Percentiles rank a stretch among this genome's conserved stretches.
These are phyloP conservation scores for Notolabrus celidotus DNA, from an alignment of 2,797 vertebrate genomes.

Conservation along the genomic window DNA sequence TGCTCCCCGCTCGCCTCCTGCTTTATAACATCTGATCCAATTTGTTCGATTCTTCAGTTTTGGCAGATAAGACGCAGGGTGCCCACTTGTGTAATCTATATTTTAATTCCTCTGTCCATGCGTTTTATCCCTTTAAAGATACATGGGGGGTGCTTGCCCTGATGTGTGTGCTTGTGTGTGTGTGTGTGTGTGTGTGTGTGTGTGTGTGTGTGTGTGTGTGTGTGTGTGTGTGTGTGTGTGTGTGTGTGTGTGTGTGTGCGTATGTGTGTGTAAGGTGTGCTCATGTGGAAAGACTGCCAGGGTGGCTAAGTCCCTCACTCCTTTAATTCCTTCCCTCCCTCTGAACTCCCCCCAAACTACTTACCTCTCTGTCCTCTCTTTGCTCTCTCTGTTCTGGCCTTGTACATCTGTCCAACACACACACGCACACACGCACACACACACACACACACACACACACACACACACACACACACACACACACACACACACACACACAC, in stretches of 20 bases:
- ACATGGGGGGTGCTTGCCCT: slow-evolving; percentile 54
- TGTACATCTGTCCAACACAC: slow-evolving; percentile 12
- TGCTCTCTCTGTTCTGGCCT: slow-evolving; percentile 28
- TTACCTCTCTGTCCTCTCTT: slow-evolving; percentile 32
- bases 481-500: slow-evolving; percentile 1
- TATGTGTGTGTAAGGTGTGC: slow-evolving; percentile 75
- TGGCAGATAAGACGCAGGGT: slow-evolving; percentile 64
- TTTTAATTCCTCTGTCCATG: slow-evolving; percentile 79
- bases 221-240: slow-evolving; percentile 69
- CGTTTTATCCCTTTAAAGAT: slow-evolving; percentile 78
- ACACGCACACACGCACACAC: not conserved
- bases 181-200: slow-evolving; percentile 68
- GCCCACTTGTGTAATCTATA: slow-evolving; percentile 78
- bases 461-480: not conserved
- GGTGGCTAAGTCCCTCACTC: slow-evolving; percentile 80
- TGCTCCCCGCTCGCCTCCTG: slow-evolving; percentile 20
- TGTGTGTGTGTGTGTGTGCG: slow-evolving; percentile 69
- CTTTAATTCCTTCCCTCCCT: slow-evolving; percentile 74
- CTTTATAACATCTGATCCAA: slow-evolving; percentile 70
- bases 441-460: slow-evolving; percentile 13
- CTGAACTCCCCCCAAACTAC: slow-evolving; percentile 7
- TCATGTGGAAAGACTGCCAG: slow-evolving; percentile 83
- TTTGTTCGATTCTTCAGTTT: slow-evolving; percentile 75
- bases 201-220: slow-evolving; percentile 63
- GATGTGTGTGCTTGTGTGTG: slow-evolving; percentile 64